Conservation (phyloP, 53 echinoderm and acorn worm genomes). For the Paelopatides confundens region DNA sequence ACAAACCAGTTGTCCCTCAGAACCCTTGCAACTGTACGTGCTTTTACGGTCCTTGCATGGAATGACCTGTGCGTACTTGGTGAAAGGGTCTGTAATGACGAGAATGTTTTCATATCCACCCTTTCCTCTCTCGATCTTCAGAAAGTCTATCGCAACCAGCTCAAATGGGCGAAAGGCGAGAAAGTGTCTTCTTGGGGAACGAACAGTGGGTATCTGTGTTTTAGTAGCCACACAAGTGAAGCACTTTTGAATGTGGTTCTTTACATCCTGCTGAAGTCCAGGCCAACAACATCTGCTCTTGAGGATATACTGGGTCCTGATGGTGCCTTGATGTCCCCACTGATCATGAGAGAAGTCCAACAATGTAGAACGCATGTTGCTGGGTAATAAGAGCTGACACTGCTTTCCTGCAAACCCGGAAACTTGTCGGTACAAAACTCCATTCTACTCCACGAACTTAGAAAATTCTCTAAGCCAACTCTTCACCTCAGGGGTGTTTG, state of each 20-base stretch:
- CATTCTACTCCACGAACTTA: slow-evolving; percentile 33
- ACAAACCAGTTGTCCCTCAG: slow-evolving; percentile 62
- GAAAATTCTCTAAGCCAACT: slow-evolving; percentile 52
- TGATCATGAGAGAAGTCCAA: slow-evolving; percentile 43
- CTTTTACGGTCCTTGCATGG: slow-evolving; percentile 63
- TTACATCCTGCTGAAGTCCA: slow-evolving; percentile 53
- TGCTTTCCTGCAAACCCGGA: not conserved
- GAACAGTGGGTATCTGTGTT: slow-evolving; percentile 50
- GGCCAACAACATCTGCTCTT: slow-evolving; percentile 65
- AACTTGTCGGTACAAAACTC: slow-evolving; percentile 45
- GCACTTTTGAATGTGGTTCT: slow-evolving; percentile 50
- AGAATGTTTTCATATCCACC: slow-evolving; percentile 69
- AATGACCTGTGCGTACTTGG: slow-evolving; percentile 69
- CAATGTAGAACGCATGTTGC: slow-evolving; percentile 3
- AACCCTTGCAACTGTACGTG: slow-evolving; percentile 38
- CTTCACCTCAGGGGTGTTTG: slow-evolving; percentile 17
- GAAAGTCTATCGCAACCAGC: slow-evolving; percentile 68
- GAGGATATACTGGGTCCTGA: slow-evolving; percentile 46
- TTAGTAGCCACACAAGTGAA: slow-evolving; percentile 60
- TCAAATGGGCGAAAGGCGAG: slow-evolving; percentile 68
- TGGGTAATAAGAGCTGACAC: slow-evolving; percentile 46
- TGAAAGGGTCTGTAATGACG: slow-evolving; percentile 68
- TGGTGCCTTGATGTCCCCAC: slow-evolving; percentile 62
- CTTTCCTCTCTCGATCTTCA: slow-evolving; percentile 68
- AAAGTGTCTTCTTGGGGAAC: slow-evolving; percentile 64